Evolutionary conservation across 2,113 vertebrate genomes (phyloP).

Genomic region (Pomatostomus ruficeps): DNA sequence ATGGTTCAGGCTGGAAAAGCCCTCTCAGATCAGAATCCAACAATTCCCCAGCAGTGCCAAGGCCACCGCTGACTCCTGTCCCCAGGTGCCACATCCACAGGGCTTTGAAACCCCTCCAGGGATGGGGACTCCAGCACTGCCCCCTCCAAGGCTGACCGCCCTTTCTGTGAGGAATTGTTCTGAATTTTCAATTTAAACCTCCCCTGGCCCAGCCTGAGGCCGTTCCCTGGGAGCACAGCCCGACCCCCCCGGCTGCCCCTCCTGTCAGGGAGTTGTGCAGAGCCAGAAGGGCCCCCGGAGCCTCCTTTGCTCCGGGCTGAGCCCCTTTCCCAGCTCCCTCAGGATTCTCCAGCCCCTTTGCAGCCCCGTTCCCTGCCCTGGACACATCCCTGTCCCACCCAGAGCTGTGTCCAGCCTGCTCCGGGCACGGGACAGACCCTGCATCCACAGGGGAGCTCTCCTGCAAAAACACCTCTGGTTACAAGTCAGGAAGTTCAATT

Average conservation of each 20-base stretch:
- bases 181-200: accelerated
- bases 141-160: too few relatives aligned
- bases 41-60: background rate
- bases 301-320: background rate
- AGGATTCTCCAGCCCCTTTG: background rate
- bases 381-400: background rate
- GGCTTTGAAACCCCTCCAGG: too few relatives aligned
- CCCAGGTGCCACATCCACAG: background rate
- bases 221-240: background rate
- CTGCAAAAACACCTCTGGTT: background rate
- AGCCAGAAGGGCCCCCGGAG: background rate
- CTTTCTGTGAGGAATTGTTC: background rate
- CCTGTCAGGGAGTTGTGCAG: background rate
- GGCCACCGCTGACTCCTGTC: background rate
- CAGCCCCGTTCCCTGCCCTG: background rate
- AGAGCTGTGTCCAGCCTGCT: background rate
- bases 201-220: background rate
- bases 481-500: background rate
- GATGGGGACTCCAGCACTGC: background rate
- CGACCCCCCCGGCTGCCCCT: background rate
- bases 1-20: background rate
- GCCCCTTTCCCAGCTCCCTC: background rate
- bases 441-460: accelerated
- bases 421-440: background rate
- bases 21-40: accelerated